Conservation (phyloP, 2,888 invertebrate genomes). For the Lithodes maja region DNA sequence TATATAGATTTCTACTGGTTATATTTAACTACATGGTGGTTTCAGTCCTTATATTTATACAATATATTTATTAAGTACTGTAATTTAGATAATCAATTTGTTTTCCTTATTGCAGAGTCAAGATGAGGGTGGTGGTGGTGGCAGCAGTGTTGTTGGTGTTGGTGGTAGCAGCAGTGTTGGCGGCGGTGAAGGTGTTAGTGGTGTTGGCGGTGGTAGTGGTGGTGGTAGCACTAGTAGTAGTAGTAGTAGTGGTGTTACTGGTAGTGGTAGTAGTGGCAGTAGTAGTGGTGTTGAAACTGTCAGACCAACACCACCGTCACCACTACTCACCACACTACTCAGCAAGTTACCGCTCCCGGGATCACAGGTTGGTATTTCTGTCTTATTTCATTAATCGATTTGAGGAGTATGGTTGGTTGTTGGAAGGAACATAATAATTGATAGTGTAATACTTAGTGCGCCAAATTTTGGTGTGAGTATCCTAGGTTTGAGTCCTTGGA, state of each 20-base stretch:
- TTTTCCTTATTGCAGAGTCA: constrained; percentile 15
- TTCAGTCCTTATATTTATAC: too few species aligned
- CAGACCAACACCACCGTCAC: constrained; percentile 56
- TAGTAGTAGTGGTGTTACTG: not conserved
- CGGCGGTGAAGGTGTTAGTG: not conserved
- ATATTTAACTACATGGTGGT: too few species aligned
- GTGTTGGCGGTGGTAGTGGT: not conserved
- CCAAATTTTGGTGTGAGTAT: too few species aligned
- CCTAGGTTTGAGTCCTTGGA: too few species aligned
- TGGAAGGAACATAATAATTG: too few species aligned
- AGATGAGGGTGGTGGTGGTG: constrained; percentile 38
- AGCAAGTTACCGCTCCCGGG: constrained; percentile 42
- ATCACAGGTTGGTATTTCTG: constrained; percentile 13
- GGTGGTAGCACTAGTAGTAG: not conserved
- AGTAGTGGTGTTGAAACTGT: constrained; percentile 23
- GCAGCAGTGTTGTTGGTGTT: not conserved
- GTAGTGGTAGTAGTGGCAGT: not conserved
- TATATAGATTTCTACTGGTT: too few species aligned
- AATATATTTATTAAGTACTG: too few species aligned
- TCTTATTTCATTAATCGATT: too few species aligned
- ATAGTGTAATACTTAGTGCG: too few species aligned
- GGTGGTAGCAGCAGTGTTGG: not conserved
- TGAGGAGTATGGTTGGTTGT: too few species aligned
- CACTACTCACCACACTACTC: constrained; percentile 50
- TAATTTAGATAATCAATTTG: too few species aligned